A percentile compares a stretch with the other conserved stretches of the same genome.
Evolutionary conservation across 2,888 invertebrate species (phyloP).

Genomic region (Hydroisotoma schaefferi): DNA sequence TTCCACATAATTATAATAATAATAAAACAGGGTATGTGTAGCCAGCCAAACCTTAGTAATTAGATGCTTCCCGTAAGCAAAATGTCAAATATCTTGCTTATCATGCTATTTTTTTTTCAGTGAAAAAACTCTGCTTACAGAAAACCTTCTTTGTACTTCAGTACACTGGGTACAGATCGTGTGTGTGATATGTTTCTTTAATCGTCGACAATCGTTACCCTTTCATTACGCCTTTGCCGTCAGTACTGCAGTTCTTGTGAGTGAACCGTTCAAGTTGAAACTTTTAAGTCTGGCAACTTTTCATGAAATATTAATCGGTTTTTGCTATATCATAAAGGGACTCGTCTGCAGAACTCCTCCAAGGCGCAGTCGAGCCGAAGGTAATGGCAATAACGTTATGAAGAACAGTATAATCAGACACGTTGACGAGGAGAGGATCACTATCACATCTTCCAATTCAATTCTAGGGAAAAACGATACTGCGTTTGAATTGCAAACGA

Average conservation of each 20-base stretch:
- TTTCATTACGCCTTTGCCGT: neutral
- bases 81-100: neutral
- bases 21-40: neutral
- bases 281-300: no score
- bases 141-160: neutral
- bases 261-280: neutral
- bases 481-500: neutral
- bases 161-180: constrained; percentile 3
- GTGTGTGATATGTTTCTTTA: neutral
- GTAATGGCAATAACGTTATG: neutral
- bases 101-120: neutral
- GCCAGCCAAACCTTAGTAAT: neutral
- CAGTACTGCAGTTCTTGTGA: neutral
- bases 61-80: neutral
- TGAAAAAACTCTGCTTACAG: neutral
- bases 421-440: neutral
- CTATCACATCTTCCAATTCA: neutral
- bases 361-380: neutral
- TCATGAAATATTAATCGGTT: no score
- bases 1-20: neutral
- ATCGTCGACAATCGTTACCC: neutral
- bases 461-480: neutral
- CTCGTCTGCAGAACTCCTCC: neutral
- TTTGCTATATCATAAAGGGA: neutral
- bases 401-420: neutral